A percentile compares a stretch with the other conserved stretches of the same genome.
Evolutionary conservation across 2,797 vertebrate species (phyloP).

Genomic region (Zalophus californianus): DNA sequence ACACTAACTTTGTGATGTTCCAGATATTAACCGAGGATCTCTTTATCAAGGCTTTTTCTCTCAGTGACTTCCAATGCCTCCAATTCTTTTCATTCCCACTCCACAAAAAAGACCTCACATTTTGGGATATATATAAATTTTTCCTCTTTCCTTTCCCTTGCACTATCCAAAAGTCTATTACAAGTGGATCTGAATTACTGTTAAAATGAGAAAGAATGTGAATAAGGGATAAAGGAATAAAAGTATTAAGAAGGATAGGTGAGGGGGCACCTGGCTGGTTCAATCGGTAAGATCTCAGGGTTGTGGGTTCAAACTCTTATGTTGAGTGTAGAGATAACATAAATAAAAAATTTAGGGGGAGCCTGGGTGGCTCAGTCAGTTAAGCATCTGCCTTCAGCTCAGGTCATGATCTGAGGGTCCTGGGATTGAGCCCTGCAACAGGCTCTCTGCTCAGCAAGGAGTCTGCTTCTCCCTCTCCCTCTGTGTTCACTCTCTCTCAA

Average conservation of each 20-base stretch:
- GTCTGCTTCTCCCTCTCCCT: too few species aligned
- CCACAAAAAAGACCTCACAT: slow-evolving; percentile 50
- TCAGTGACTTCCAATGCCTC: slow-evolving; percentile 54
- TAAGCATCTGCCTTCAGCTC: too few species aligned
- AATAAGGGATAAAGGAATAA: not conserved
- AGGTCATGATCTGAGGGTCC: too few species aligned
- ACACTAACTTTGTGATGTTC: not conserved
- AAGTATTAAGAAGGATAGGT: not conserved
- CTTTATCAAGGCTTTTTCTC: not conserved
- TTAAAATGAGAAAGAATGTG: not conserved
- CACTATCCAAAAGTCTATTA: not conserved
- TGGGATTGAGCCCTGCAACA: too few species aligned
- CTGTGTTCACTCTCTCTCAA: too few species aligned
- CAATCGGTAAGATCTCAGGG: too few species aligned
- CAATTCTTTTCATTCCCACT: slow-evolving; percentile 50
- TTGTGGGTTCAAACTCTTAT: too few species aligned
- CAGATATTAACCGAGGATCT: not conserved
- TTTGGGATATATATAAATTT: slow-evolving; percentile 61
- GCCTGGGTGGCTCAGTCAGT: too few species aligned
- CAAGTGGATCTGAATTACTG: not conserved
- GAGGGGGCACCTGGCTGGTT: too few species aligned
- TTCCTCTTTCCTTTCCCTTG: slow-evolving; percentile 37
- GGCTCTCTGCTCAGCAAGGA: too few species aligned
- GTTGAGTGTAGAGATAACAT: too few species aligned
- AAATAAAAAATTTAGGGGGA: too few species aligned